Conservation (phyloP, 2,888 invertebrate genomes). For the Mechanitis messenoides region DNA sequence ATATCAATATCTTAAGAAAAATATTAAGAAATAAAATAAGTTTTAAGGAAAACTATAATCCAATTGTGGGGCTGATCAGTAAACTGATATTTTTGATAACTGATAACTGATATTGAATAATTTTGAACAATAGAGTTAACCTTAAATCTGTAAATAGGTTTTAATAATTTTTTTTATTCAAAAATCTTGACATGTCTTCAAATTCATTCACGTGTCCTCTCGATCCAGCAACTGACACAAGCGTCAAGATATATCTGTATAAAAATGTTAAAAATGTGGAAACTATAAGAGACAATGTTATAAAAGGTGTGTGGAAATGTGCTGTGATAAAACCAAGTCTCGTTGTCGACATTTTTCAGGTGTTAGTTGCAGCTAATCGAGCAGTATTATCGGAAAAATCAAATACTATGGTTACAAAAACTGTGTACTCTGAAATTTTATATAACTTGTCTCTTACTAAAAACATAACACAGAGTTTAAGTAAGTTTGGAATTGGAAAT, state of each 20-base stretch:
- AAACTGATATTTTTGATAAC: too few species aligned
- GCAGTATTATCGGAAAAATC: slow-evolving; percentile 73
- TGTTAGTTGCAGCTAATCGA: slow-evolving; percentile 81
- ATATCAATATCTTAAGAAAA: too few species aligned
- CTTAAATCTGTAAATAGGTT: background rate
- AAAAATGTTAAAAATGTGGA: slow-evolving; percentile 77
- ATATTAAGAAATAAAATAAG: too few species aligned
- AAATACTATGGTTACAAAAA: slow-evolving; percentile 75
- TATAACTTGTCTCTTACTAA: slow-evolving; percentile 82
- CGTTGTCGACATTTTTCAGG: slow-evolving; percentile 76
- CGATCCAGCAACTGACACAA: slow-evolving; percentile 61
- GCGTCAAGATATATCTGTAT: slow-evolving; percentile 71
- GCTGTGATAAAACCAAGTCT: slow-evolving; percentile 78
- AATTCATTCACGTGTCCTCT: slow-evolving; percentile 50
- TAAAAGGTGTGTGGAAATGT: slow-evolving; percentile 77
- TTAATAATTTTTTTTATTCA: too few species aligned
- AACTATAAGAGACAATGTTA: slow-evolving; percentile 71
- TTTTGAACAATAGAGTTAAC: background rate
- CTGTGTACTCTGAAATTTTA: slow-evolving; percentile 79
- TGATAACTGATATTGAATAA: too few species aligned
- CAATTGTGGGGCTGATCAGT: too few species aligned
- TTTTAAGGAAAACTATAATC: too few species aligned
- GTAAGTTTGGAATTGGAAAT: slow-evolving; percentile 78
- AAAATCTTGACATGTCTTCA: slow-evolving; percentile 35
- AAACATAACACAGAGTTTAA: slow-evolving; percentile 82